Evolutionary conservation across 2,888 invertebrate species (phyloP), one percentile per base, ranked within the genome.

Genomic region (Oligia fasciuncula): DNA sequence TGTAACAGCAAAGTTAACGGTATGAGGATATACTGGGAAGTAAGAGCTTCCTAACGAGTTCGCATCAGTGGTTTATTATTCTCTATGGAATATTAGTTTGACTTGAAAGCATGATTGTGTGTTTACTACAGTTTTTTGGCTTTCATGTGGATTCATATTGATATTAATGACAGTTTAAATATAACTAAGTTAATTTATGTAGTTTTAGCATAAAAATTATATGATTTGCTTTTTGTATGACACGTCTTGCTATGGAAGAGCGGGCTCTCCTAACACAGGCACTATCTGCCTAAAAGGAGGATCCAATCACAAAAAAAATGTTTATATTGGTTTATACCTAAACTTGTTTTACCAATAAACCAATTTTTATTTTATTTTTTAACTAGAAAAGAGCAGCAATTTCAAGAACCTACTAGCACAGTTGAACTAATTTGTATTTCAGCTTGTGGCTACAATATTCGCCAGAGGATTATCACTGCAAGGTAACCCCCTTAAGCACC

Each of bases 1-100:
- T 78, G 69, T 73, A 70, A 77, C 65, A 78, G 62, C 43, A 19
- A 73, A 84, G 60, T 84, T 87, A 73, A 80, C 54, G 19, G 67
- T 69, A 75, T 80, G 66, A 67, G 76, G 35, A 68, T 86, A 73
- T 76, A 77, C 46, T 69, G 60, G 14, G 29, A 51, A 71, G 65
- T 66, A 63, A 79, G 63, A 78, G 57, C 66, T 71, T 74, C 54
- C 54, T 76, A 77, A 78, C 13, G 62, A 73, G 49, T 57, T 77
- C 23, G 14, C 40, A 72, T 77, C 66, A 49, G 70, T 82, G 19
- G 74, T 77, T 73, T 81, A 77, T 74, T 69, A 51, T 66, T 46
- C 54, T 78, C n/a, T 46, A n/a, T n/a, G 63, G 49, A n/a, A 60
- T 66, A 23, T 35, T 13, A 69, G 40, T 73, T 68, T 9, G 40